A percentile compares a stretch with the other conserved stretches of the same genome.
These are phyloP conservation scores for Epinotia ramella DNA, from an alignment of 2,888 invertebrate species.

Conservation along the genomic window DNA sequence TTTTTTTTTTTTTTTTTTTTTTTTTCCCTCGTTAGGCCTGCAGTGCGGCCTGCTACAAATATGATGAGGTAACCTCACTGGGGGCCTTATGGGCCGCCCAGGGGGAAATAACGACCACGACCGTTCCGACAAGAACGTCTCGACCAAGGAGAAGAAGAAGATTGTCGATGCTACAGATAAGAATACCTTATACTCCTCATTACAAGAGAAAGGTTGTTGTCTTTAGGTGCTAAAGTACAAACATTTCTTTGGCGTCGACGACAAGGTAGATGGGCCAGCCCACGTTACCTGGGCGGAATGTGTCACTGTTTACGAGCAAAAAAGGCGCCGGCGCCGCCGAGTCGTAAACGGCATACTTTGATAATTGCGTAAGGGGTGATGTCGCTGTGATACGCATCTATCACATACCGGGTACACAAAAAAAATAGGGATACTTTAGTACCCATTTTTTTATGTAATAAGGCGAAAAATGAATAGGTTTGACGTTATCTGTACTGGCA, in stretches of 20 bases:
- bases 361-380: conserved; percentile 35
- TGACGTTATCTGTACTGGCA: background rate
- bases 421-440: background rate
- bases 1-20: no score
- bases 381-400: conserved; percentile 4
- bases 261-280: background rate
- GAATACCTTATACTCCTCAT: no score
- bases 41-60: no score
- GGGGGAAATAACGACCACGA: no score
- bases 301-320: conserved; percentile 45
- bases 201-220: no score
- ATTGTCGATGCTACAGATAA: no score
- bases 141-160: no score
- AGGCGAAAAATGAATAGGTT: background rate
- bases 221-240: background rate
- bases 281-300: conserved; percentile 43
- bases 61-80: no score
- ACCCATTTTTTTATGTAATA: background rate
- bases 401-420: background rate
- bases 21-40: no score
- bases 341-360: conserved; percentile 34
- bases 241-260: background rate
- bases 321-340: conserved; percentile 36
- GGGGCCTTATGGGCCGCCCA: no score
- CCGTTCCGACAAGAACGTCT: no score